These are phyloP conservation scores for Sphenodon punctatus DNA, from an alignment of 2,797 vertebrate genomes.

Conservation along the genomic window DNA sequence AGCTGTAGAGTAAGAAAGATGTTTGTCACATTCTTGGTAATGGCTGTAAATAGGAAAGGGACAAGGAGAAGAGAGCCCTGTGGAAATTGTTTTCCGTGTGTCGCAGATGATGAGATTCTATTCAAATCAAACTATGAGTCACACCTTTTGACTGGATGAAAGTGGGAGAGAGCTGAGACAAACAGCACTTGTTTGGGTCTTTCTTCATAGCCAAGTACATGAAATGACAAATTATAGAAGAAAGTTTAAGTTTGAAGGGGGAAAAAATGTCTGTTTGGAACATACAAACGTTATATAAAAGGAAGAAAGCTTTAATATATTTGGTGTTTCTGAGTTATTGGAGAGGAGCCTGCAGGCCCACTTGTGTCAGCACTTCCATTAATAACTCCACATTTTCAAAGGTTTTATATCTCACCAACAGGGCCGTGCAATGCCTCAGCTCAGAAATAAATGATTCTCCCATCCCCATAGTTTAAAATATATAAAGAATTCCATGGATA, in stretches of 20 bases:
- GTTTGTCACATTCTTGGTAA: background rate
- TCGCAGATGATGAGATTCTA: background rate
- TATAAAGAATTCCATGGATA: background rate
- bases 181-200: background rate
- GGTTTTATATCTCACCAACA: background rate
- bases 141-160: background rate
- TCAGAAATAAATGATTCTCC: background rate
- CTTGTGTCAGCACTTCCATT: background rate
- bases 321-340: background rate
- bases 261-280: conserved; percentile 1
- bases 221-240: background rate
- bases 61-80: background rate
- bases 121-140: conserved; percentile 7
- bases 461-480: background rate
- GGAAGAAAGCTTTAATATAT: background rate
- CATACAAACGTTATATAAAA: conserved; percentile 7
- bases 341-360: background rate
- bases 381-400: background rate
- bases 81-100: background rate
- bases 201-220: background rate
- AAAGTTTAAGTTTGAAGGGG: background rate
- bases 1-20: background rate
- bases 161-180: background rate
- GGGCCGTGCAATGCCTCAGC: background rate
- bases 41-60: background rate